Base-by-base conservation (phyloP, 2,888 invertebrate genomes). In the Alitta virens region DNA sequence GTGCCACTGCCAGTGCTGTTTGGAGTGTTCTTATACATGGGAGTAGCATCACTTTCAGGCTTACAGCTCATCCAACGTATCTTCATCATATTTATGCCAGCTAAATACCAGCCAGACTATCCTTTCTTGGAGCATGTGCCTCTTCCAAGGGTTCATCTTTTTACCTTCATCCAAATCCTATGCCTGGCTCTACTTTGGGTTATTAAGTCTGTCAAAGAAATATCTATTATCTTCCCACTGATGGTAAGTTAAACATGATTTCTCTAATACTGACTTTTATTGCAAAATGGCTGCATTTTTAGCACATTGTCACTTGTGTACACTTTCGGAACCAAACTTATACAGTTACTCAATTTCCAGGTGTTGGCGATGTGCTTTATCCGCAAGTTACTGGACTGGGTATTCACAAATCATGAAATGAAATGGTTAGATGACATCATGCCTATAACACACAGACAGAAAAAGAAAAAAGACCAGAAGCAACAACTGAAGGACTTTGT, bases 21-120 rank as follows among this genome's bases (percentile, higher is more conserved):
- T 83, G 98, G 98, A 46, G 97, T 98, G 38, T 98, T 98, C 84
- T 86, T 98, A 16, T 98, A 95, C 82, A 98, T 98, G 98, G 98
- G 98, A 40, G 92, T 91, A 26, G 92, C 95, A 24, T 96, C 97
- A 1, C 83, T 98, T 26, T 92, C 93, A 78, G 96, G 96, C 64
- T 16, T 46, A 46, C 46, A 84, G 77, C 82, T 84, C 71, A 51
- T 49, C 26, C 59, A 59, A 38, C 59, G 59, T 18, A 3, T 59
- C 9, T 1, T 50, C 21, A 38, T 46, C 18, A 90, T 98, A 87
- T 89, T 98, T 67, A 98, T 98, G 95, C 97, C 98, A 14, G 91
- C 91, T 76, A 98, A 98, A 82, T 98, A 98, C 84, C 98, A 98
- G 79, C 97, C 98, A 0, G 97, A 98, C 81, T 92, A 94, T 79